phyloP scores from a whole-genome alignment of 2,113 vertebrate genomes.

The Sinocyclocheilus anophthalmus region DNA sequence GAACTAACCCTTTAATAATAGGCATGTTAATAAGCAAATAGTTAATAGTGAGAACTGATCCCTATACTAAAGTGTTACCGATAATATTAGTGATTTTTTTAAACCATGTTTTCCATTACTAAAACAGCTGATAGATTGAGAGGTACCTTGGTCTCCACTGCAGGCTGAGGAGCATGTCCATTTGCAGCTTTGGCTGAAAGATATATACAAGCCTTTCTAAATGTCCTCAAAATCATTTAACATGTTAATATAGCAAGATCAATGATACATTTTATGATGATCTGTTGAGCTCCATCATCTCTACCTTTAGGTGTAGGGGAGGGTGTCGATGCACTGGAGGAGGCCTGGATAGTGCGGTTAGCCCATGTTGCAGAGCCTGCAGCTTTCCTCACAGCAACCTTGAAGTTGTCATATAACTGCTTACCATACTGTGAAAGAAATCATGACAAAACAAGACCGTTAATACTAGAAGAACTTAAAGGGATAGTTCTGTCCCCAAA shows the following conservation, averaged over 20 bases:
- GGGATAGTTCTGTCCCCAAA: not conserved
- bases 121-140: not conserved
- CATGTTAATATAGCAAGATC: not conserved
- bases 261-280: not conserved
- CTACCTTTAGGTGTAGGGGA: conserved; percentile 71
- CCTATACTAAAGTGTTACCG: no score
- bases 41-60: no score
- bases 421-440: conserved; percentile 83
- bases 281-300: not conserved
- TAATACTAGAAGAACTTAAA: not conserved
- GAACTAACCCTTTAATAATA: no score
- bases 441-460: conserved; percentile 30
- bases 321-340: conserved; percentile 63
- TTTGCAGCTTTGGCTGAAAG: conserved; percentile 77
- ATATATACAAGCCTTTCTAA: conserved; percentile 42
- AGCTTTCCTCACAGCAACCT: conserved; percentile 80
- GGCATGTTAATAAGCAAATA: no score
- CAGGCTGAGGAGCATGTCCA: conserved; percentile 74
- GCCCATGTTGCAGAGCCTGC: conserved; percentile 75
- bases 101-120: not conserved
- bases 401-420: conserved; percentile 88
- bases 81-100: not conserved
- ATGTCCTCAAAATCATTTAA: conserved; percentile 1
- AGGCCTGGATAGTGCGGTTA: conserved; percentile 64
- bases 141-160: conserved; percentile 69